Conservation (phyloP, 2,888 invertebrate genomes). For the Napeogenes inachia region DNA sequence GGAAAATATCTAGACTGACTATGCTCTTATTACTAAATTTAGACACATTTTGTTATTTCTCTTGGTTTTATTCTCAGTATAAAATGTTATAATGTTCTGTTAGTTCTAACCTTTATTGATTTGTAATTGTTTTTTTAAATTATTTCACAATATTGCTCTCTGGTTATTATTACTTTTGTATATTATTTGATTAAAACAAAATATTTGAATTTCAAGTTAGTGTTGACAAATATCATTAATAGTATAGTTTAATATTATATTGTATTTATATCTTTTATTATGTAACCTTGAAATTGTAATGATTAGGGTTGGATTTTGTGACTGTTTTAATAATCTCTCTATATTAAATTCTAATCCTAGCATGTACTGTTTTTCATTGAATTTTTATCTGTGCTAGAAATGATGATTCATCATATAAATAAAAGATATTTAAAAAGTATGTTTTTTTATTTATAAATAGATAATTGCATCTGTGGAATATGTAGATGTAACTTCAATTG, state of each 20-base stretch:
- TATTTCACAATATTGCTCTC: constrained; percentile 1
- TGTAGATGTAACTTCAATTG: too few species aligned
- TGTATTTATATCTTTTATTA: neutral
- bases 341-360: constrained; percentile 60
- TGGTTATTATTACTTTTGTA: too few species aligned
- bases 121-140: neutral
- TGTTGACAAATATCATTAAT: neutral
- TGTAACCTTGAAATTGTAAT: constrained; percentile 7
- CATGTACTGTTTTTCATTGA: constrained; percentile 68
- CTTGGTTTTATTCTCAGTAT: too few species aligned
- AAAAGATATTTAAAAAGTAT: constrained; percentile 41
- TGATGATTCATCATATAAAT: constrained; percentile 60
- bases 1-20: constrained; percentile 73
- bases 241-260: neutral
- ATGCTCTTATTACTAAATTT: constrained; percentile 45
- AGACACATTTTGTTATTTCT: neutral
- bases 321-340: constrained; percentile 64
- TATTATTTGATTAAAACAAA: too few species aligned
- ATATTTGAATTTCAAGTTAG: too few species aligned
- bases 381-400: constrained; percentile 66
- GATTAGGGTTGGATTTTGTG: constrained; percentile 46
- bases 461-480: constrained; percentile 20
- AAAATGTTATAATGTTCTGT: too few species aligned
- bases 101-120: too few species aligned
- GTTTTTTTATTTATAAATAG: constrained; percentile 27